Conservation (phyloP, 1,140 invertebrate genomes). For the Dolichoris vasculosae region DNA sequence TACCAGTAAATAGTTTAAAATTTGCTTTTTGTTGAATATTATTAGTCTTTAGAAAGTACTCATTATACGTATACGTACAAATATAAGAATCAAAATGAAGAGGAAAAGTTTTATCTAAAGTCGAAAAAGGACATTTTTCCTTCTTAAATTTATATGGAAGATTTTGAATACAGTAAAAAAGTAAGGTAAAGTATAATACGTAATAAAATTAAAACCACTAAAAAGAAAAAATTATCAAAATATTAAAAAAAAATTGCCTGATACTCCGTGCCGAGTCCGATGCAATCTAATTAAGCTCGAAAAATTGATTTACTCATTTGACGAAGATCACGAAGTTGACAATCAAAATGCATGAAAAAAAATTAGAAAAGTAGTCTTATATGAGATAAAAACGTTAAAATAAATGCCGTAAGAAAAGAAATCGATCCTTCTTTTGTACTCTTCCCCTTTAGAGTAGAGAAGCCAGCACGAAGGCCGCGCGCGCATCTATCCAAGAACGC, state of each 20-base stretch:
- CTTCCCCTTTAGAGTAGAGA: not conserved
- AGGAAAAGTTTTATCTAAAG: too few species aligned
- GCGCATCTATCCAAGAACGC: not conserved
- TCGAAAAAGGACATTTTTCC: too few species aligned
- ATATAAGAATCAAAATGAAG: too few species aligned
- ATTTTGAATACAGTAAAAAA: too few species aligned
- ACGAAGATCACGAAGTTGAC: not conserved
- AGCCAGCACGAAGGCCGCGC: not conserved
- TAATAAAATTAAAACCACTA: not conserved
- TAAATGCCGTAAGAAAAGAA: not conserved
- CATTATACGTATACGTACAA: too few species aligned
- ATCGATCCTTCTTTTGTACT: not conserved
- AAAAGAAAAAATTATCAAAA: not conserved
- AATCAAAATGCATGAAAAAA: not conserved
- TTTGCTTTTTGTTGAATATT: too few species aligned
- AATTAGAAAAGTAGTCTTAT: not conserved
- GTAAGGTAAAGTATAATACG: too few species aligned
- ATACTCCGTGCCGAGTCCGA: not conserved
- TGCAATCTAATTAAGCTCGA: constrained; percentile 3
- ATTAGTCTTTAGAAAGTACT: too few species aligned
- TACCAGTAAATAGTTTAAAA: too few species aligned
- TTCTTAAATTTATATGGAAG: too few species aligned
- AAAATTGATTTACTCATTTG: not conserved
- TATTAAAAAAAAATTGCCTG: not conserved
- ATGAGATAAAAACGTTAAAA: not conserved